Conservation (phyloP, 2,888 invertebrate genomes). For the Icerya purchasi region DNA sequence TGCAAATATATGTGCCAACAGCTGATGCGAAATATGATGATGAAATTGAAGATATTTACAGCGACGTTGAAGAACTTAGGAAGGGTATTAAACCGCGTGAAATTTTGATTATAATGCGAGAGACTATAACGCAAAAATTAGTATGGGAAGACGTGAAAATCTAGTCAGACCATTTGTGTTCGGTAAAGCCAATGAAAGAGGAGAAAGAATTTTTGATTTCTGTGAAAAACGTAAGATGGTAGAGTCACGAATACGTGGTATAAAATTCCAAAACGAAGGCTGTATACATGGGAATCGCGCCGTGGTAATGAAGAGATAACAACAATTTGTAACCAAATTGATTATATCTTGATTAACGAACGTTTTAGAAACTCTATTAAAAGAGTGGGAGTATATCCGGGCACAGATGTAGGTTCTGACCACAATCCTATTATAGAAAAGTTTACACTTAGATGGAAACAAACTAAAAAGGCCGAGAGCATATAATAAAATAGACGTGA, state of each 20-base stretch:
- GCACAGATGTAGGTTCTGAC: not conserved
- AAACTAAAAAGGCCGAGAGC: not conserved
- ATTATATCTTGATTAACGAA: not conserved
- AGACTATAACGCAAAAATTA: too few species aligned
- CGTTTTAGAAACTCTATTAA: not conserved
- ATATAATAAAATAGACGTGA: too few species aligned
- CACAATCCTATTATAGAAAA: not conserved
- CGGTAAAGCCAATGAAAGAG: not conserved
- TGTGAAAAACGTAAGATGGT: not conserved
- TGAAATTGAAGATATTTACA: too few species aligned
- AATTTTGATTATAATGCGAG: too few species aligned
- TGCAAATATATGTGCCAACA: too few species aligned
- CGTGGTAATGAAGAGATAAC: not conserved
- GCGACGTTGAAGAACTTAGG: too few species aligned
- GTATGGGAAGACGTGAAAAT: not conserved
- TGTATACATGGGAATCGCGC: not conserved
- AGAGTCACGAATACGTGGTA: not conserved
- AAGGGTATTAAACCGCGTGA: too few species aligned
- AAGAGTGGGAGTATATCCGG: not conserved
- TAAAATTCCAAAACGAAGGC: not conserved
- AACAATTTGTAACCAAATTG: not conserved
- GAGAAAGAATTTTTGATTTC: not conserved
- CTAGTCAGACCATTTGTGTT: not conserved
- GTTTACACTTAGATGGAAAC: not conserved
- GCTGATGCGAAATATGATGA: too few species aligned